Evolutionary conservation across 2,888 invertebrate species (phyloP), one percentile per base, ranked within the genome.

Genomic region (Drosophila maculinotata): DNA sequence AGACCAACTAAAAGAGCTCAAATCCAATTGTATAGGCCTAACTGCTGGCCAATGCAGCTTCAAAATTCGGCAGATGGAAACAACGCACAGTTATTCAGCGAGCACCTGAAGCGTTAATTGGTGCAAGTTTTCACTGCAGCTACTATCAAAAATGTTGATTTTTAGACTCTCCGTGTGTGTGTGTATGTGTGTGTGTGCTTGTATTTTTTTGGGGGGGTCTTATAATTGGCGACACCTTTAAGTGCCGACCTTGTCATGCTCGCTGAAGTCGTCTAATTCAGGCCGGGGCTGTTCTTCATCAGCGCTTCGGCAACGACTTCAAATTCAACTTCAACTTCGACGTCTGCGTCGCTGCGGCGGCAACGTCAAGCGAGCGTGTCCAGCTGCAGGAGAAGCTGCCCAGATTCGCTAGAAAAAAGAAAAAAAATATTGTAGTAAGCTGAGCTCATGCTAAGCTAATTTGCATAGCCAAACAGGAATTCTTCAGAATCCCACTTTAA

Each of bases 221-320:
- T 44, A 66, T 81, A 86, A 83, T 87, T 84, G 84, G 79, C 76
- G 87, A 86, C 87, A 86, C 81, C 77, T 85, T 75, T 74, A 85
- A 74, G 67, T 81, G 84, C 48, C 76, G 88, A 86, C 86, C 88
- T 88, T 87, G 86, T 86, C 86, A 84, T 86, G 88, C 80, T 87
- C 56, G 75, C 76, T 82, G 86, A 74, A 69, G 82, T 76, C 75
- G 88, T 76, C 86, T 84, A 86, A 87, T 87, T 86, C 73, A 86
- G 86, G 84, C 79, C 87, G 86, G 84, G 84, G 84, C 69, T 84
- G 86, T 83, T 85, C 81, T 83, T 75, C 84, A 72, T 81, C 73
- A 84, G 76, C 82, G 87, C 82, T 47, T 69, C 76, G 59, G 44
- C 78, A 52, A 65, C 67, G 62, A 60, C 59, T 49, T 66, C 30